phyloP scores from a whole-genome alignment of 2,888 invertebrate species.

The Geophilus truncorum region DNA sequence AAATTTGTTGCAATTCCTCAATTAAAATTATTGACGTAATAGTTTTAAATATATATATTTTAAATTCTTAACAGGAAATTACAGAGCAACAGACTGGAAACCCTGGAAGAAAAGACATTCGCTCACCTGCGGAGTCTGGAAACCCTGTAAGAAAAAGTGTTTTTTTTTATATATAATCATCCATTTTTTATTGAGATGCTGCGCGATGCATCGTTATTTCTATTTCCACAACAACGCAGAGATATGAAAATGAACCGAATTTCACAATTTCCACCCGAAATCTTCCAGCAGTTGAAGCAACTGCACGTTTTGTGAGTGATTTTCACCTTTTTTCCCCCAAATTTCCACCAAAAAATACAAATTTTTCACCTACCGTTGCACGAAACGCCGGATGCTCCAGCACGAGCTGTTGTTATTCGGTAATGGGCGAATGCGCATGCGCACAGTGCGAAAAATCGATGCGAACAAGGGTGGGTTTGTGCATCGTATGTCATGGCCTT shows the following conservation, averaged over 20 bases:
- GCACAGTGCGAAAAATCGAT: background rate
- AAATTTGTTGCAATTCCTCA: too few relatives aligned
- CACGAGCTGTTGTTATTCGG: background rate
- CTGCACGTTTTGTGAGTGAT: background rate
- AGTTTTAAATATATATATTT: background rate
- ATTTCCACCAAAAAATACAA: background rate
- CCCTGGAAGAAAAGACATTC: slow-evolving; percentile 52
- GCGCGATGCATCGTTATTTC: background rate
- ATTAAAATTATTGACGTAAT: too few relatives aligned
- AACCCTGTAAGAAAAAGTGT: slow-evolving; percentile 38
- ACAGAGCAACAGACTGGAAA: slow-evolving; percentile 62
- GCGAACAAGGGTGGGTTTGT: background rate
- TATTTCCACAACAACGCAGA: background rate
- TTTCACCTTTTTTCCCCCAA: background rate
- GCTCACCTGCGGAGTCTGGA: slow-evolving; percentile 39
- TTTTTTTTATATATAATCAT: background rate
- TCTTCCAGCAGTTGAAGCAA: background rate
- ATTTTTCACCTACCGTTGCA: background rate
- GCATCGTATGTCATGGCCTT: too few relatives aligned
- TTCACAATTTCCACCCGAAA: background rate
- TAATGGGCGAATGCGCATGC: background rate
- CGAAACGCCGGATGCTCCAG: background rate
- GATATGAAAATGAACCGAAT: slow-evolving; percentile 40
- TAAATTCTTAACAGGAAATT: slow-evolving; percentile 56
- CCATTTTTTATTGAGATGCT: background rate